These are phyloP conservation scores for Callopanchax toddi DNA, from an alignment of 2,113 vertebrate species.

Conservation along the genomic window DNA sequence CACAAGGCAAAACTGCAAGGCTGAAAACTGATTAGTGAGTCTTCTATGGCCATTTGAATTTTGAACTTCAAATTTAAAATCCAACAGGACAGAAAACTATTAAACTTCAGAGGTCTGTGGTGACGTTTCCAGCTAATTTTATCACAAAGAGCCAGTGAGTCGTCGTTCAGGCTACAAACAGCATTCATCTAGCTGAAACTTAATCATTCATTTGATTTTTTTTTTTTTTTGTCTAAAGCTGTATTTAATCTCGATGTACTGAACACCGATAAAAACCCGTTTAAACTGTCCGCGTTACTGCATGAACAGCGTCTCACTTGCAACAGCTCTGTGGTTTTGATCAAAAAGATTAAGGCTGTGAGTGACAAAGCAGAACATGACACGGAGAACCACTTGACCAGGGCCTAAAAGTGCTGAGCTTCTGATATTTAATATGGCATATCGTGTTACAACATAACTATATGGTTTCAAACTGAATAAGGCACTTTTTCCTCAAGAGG, in stretches of 20 bases:
- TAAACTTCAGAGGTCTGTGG: constrained; percentile 23
- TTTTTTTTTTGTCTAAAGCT: too few relatives aligned
- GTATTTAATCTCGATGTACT: not conserved
- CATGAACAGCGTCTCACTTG: constrained; percentile 22
- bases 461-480: constrained; percentile 70
- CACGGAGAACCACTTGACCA: constrained; percentile 38
- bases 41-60: constrained; percentile 24
- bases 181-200: not conserved
- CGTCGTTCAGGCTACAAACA: constrained; percentile 8
- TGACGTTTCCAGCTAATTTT: constrained; percentile 9
- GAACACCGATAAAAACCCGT: constrained; percentile 10
- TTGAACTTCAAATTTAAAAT: constrained; percentile 14
- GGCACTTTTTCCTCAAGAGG: constrained; percentile 76
- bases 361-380: constrained; percentile 34
- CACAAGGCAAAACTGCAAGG: constrained; percentile 28
- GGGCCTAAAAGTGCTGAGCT: constrained; percentile 64
- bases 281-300: not conserved
- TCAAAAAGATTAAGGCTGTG: constrained; percentile 52
- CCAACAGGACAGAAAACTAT: constrained; percentile 7
- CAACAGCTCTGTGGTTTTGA: constrained; percentile 26
- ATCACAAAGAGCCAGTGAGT: constrained; percentile 11
- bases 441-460: constrained; percentile 33
- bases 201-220: too few relatives aligned
- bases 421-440: constrained; percentile 35
- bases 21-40: constrained; percentile 28